Evolutionary conservation across 2,113 vertebrate species (phyloP).

Genomic region (Octodon degus): DNA sequence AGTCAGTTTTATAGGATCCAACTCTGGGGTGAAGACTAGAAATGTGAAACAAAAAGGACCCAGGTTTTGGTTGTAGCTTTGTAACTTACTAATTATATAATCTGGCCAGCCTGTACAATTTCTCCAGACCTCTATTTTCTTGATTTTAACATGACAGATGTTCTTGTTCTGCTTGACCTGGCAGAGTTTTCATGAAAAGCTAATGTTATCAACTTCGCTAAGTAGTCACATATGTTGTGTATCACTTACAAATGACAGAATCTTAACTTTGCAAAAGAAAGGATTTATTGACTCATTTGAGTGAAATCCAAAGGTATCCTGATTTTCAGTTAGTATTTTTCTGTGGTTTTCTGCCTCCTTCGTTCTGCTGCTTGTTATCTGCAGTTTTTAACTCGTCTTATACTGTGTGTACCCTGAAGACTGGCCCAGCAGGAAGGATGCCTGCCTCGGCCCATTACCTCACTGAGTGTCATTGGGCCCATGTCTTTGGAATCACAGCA

Average conservation of each 20-base stretch:
- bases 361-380: background rate
- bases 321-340: background rate
- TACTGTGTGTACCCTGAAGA: background rate
- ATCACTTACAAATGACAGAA: conserved; percentile 35
- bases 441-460: background rate
- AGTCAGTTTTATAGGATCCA: background rate
- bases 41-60: background rate
- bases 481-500: background rate
- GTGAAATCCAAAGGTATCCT: background rate
- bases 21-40: background rate
- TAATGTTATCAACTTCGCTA: background rate
- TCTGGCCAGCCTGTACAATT: background rate
- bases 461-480: background rate
- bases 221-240: background rate
- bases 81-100: background rate
- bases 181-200: conserved; percentile 18
- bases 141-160: conserved; percentile 53
- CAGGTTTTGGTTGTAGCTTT: conserved; percentile 20
- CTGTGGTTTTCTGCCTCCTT: background rate
- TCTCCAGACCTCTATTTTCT: conserved; percentile 16
- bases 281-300: background rate
- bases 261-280: conserved; percentile 1
- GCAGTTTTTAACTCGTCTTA: background rate
- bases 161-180: conserved; percentile 41
- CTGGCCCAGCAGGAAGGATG: background rate